Conservation (phyloP, 2,888 invertebrate species). For the Cephus pygmeus region DNA sequence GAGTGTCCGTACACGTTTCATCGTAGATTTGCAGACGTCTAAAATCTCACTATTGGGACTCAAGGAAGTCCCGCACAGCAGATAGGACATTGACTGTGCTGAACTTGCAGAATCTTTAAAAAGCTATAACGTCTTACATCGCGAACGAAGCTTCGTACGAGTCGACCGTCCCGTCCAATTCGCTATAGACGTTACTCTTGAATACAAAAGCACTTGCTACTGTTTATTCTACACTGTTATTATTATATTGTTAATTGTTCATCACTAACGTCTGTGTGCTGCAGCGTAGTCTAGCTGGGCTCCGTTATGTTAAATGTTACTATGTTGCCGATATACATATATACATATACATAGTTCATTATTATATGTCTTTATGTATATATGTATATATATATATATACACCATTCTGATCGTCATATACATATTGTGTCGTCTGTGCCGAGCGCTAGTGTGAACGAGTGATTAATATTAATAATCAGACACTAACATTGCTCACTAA, state of each 20-base stretch:
- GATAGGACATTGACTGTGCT: not conserved
- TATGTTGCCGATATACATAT: slow-evolving; percentile 2
- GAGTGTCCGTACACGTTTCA: not conserved
- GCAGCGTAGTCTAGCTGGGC: slow-evolving; percentile 23
- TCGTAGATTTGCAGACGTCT: not conserved
- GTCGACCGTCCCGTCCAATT: not conserved
- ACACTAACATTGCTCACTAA: slow-evolving; percentile 17
- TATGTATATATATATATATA: slow-evolving; percentile 11
- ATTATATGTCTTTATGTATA: not conserved
- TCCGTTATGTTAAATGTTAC: slow-evolving; percentile 10
- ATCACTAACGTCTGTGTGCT: slow-evolving; percentile 24
- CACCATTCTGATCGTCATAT: slow-evolving; percentile 12
- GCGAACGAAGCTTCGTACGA: not conserved
- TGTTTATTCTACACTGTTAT: not conserved
- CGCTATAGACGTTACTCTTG: not conserved
- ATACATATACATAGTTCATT: slow-evolving; percentile 15
- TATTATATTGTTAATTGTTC: slow-evolving; percentile 23
- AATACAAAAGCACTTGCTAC: not conserved
- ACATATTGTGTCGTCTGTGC: slow-evolving; percentile 22
- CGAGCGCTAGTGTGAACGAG: slow-evolving; percentile 18
- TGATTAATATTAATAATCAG: slow-evolving; percentile 14
- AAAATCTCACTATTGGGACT: not conserved
- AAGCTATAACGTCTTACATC: not conserved
- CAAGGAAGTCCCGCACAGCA: not conserved
- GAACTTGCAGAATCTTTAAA: not conserved